phyloP scores from a whole-genome alignment of 1,140 invertebrate species.

The Pomacea maculata region DNA sequence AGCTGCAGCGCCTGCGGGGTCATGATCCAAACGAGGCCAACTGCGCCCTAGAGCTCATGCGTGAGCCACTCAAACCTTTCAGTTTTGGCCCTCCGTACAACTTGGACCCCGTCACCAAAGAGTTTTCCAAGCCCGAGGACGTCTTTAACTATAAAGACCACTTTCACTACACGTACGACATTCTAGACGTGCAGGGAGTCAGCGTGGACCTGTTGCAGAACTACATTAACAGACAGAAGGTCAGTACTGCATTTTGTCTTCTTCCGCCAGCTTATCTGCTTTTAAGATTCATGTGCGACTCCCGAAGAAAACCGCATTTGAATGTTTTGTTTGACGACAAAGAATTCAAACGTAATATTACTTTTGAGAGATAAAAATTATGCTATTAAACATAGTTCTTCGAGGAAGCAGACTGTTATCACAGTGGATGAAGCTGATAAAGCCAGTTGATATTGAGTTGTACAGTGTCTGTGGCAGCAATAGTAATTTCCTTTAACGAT shows the following conservation, averaged over 20 bases:
- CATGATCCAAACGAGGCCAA: slow-evolving; percentile 28
- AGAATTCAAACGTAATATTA: too few species aligned
- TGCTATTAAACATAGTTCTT: too few species aligned
- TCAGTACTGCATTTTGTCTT: neutral
- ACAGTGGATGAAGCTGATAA: too few species aligned
- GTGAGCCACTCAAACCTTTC: slow-evolving; percentile 38
- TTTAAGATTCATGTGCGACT: neutral
- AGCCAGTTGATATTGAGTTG: too few species aligned
- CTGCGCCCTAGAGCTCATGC: slow-evolving; percentile 39
- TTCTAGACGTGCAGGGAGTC: slow-evolving; percentile 31
- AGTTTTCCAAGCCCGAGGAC: slow-evolving; percentile 31
- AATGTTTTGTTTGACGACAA: too few species aligned
- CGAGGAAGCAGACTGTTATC: too few species aligned
- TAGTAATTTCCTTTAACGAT: too few species aligned
- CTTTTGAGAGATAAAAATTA: too few species aligned
- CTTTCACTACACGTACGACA: slow-evolving; percentile 38
- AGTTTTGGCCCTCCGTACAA: slow-evolving; percentile 40
- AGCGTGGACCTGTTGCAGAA: slow-evolving; percentile 19
- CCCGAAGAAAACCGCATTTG: neutral
- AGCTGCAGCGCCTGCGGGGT: slow-evolving; percentile 32
- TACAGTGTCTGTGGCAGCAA: too few species aligned
- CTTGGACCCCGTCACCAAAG: slow-evolving; percentile 28
- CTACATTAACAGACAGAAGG: slow-evolving; percentile 28
- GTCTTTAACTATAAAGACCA: slow-evolving; percentile 32
- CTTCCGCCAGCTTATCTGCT: too few species aligned